Evolutionary conservation across 2,113 vertebrate species (phyloP).

Genomic region (Amphiprion ocellaris): DNA sequence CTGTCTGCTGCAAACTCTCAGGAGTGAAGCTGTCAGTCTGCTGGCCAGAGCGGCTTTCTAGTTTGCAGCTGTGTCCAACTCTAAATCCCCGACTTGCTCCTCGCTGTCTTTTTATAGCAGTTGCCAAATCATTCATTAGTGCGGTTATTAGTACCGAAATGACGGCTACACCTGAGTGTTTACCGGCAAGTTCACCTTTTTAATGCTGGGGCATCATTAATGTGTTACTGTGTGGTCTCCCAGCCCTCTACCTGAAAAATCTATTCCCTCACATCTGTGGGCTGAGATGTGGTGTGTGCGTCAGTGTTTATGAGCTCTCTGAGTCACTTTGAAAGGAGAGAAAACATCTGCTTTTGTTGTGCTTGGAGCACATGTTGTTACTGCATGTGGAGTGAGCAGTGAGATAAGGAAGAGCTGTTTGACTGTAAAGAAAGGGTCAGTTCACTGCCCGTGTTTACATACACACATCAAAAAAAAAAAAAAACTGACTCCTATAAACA

Average conservation of each 20-base stretch:
- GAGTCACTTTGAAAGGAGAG: conserved; percentile 40
- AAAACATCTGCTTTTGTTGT: conserved; percentile 74
- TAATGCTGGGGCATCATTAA: conserved; percentile 22
- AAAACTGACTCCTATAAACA: conserved; percentile 6
- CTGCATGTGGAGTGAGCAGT: conserved; percentile 24
- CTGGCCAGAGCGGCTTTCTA: conserved; percentile 44
- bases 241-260: conserved; percentile 53
- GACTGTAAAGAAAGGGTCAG: conserved; percentile 24
- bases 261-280: conserved; percentile 40
- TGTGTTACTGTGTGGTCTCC: conserved; percentile 51
- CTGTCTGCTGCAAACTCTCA: conserved; percentile 64
- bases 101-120: conserved; percentile 30
- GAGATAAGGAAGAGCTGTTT: conserved; percentile 23
- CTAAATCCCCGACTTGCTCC: conserved; percentile 52
- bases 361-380: conserved; percentile 46
- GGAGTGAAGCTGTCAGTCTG: conserved; percentile 48
- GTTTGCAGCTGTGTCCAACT: conserved; percentile 50
- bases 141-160: conserved; percentile 12
- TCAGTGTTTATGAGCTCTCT: conserved; percentile 73
- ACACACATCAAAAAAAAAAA: not conserved
- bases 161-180: conserved; percentile 14
- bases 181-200: conserved; percentile 12
- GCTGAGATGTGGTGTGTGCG: conserved; percentile 32
- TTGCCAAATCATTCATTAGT: conserved; percentile 34
- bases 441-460: conserved; percentile 30